phyloP scores from a whole-genome alignment of 2,888 invertebrate genomes.

The Watsonalla binaria region DNA sequence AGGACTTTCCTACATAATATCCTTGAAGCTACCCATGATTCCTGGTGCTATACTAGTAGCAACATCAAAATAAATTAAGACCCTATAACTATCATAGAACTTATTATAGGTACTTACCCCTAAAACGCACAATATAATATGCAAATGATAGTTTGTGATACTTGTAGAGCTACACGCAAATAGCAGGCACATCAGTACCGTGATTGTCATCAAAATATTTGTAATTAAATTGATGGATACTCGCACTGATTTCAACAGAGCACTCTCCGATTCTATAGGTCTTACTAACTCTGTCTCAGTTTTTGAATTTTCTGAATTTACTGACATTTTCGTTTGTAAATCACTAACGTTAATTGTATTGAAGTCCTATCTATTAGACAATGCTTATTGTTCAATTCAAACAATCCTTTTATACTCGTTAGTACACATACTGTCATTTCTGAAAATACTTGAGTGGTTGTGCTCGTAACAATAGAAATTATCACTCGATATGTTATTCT shows the following conservation, averaged over 20 bases:
- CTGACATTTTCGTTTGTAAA: neutral
- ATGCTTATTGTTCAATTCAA: conserved; percentile 1
- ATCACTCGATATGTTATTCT: too few relatives aligned
- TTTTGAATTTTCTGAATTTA: neutral
- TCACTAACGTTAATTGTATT: neutral
- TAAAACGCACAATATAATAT: conserved; percentile 38
- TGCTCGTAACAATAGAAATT: too few relatives aligned
- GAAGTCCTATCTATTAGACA: neutral
- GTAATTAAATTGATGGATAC: conserved; percentile 28
- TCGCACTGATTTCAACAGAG: conserved; percentile 24
- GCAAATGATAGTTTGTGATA: conserved; percentile 23
- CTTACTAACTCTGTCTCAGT: neutral
- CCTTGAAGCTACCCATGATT: too few relatives aligned
- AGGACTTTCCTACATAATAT: too few relatives aligned
- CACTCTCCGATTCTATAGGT: conserved; percentile 5
- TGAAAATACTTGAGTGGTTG: too few relatives aligned
- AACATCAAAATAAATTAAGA: too few relatives aligned
- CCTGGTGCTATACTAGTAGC: too few relatives aligned
- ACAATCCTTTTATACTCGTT: neutral
- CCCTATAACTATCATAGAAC: too few relatives aligned
- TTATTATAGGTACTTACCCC: conserved; percentile 31
- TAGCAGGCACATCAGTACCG: conserved; percentile 33
- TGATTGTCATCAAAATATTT: conserved; percentile 30
- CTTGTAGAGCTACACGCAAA: conserved; percentile 21
- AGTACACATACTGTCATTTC: too few relatives aligned